Evolutionary conservation across 1,140 invertebrate genomes (phyloP), one percentile per base, ranked within the genome.

Genomic region (Homalodisca vitripennis): DNA sequence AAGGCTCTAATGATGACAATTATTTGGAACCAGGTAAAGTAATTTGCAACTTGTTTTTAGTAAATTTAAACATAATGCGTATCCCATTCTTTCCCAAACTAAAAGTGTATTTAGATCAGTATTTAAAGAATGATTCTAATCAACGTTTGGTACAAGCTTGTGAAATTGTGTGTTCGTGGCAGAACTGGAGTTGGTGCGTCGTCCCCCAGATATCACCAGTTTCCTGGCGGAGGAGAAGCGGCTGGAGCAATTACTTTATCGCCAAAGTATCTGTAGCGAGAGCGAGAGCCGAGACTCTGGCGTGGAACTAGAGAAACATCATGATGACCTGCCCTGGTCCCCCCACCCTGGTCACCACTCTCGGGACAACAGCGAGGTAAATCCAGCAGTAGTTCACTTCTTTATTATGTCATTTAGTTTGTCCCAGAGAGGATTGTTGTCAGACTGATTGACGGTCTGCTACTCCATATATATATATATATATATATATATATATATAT

Each of bases 201-300:
- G 89, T 71, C 88, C 91, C n/a, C 90, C 89, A 22, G 90, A 93
- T 72, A 89, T 92, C 80, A 89, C 87, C 26, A 85, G 87, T 26
- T 86, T 93, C 77, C 80, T 93, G 20, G 89, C 90, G 74, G 89
- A 92, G 74, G 90, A 93, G 77, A 84, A 88, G 22, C 87, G 92
- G 68, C 85, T 92, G 66, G 89, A 92, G 62, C 73, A 77, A 73
- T 90, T 91, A 75, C 82, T 91, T 22, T 82, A 84, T 70, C 79
- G 82, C 31, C 82, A 82, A 6, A 83, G 82, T n/a, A 81, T 82
- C 73, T 82, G 82, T 68, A 83, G 82, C 0, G 82, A 83, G 71
- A 82, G 81, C 71, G 87, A 89, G 68, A 89, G 88, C 71, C 82
- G 90, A 60, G 90, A 92, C 77, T 92, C 90, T 0, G 91, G 90